Base-by-base conservation (phyloP, 2,797 vertebrate species). In the Petrocephalus sullivani region DNA sequence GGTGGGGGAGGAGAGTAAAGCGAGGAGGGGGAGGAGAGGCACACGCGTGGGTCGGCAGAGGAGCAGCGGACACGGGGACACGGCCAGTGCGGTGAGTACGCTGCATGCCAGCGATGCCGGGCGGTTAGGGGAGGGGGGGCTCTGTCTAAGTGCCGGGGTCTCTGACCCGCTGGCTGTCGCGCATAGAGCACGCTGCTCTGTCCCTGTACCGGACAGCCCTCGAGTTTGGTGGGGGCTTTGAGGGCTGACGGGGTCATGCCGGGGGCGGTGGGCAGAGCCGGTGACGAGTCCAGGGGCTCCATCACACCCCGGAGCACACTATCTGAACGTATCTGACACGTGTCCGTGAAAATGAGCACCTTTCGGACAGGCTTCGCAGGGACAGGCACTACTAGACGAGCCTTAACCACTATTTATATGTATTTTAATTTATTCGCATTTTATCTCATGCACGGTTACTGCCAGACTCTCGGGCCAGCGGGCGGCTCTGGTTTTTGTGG, bases 1-100 rank as follows among this genome's bases (percentile, higher is more conserved):
- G 86, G 4, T 6, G 14, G 33, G 57, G 16, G 61, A 14, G 61
- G 53, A 3, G 1, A 57, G 23, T 21, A 19, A 28, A 16, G 56
- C 33, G 7, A 12, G 7, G 67, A 49, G 46, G 87, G 49, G 78
- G 41, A 51, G 46, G 6, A 78, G 37, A 78, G 37, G 12, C 2
- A 1, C 78, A 23, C 37, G 9, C 7, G 49, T 53, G 67, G 33
- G 87, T 41, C 49, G 64, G 19, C 23, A 23, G 67, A 78, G 61
- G 6, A 64, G 86, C 86, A 78, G 56, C 83, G 53, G 75, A 86
- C 71, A 46, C 56, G 56, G 88, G 28, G 54, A 78, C 60, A 16
- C 33, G 41, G 78, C 16, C 61, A 60, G 49, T 81, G 87, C 58
- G 84, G 89, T 90, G 87, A 87, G 87, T 88, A 85, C n/a, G 9